These are phyloP conservation scores for Lycodopsis pacificus DNA, from an alignment of 2,797 vertebrate genomes.

Conservation along the genomic window DNA sequence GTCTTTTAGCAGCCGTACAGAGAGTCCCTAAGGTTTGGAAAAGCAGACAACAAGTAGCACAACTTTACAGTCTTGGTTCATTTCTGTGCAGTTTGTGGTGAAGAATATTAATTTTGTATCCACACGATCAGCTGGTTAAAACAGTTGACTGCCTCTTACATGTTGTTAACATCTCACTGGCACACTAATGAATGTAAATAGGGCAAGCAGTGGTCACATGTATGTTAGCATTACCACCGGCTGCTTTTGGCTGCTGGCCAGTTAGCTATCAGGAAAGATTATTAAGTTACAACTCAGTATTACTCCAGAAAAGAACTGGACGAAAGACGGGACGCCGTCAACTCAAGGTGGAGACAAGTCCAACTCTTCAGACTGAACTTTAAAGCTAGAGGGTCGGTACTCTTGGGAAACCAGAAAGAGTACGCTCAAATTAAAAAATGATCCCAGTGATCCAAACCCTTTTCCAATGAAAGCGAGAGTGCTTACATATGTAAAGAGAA, in stretches of 20 bases:
- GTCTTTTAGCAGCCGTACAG: conserved; percentile 2
- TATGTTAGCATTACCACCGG: conserved; percentile 17
- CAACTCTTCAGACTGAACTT: not conserved
- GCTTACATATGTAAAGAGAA: not conserved
- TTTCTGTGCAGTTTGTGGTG: not conserved
- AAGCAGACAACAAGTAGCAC: not conserved
- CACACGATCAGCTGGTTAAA: not conserved
- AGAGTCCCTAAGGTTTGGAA: not conserved
- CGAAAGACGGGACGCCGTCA: not conserved
- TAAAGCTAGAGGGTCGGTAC: not conserved
- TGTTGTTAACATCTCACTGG: conserved; percentile 11
- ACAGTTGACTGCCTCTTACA: not conserved
- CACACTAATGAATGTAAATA: conserved; percentile 44
- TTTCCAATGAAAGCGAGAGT: not conserved
- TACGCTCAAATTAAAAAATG: not conserved
- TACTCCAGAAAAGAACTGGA: not conserved
- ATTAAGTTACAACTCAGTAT: not conserved
- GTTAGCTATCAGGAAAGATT: not conserved
- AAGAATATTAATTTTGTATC: conserved; percentile 8
- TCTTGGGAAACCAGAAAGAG: not conserved
- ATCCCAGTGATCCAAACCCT: not conserved
- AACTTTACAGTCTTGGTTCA: not conserved
- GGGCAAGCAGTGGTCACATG: conserved; percentile 18
- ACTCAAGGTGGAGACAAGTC: not conserved
- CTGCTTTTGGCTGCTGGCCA: conserved; percentile 22